Evolutionary conservation across 2,888 invertebrate species (phyloP).

Genomic region (Trimorus sp.): DNA sequence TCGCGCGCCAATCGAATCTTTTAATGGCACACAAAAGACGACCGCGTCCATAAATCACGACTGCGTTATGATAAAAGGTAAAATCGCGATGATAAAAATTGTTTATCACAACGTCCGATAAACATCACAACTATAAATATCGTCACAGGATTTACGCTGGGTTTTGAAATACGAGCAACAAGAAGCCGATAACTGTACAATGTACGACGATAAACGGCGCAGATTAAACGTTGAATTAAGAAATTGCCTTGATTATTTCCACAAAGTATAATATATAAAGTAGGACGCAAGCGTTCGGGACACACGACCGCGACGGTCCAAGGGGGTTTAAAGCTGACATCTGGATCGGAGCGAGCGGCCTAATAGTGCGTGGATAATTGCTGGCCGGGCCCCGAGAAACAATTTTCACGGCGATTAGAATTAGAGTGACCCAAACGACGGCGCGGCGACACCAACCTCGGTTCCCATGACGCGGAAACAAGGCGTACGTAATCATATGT

Average conservation of each 20-base stretch:
- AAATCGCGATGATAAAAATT: background rate
- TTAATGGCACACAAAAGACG: background rate
- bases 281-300: slow-evolving; percentile 40
- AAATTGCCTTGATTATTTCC: slow-evolving; percentile 47
- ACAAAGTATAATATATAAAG: slow-evolving; percentile 57
- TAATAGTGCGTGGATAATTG: slow-evolving; percentile 77
- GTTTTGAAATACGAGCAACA: slow-evolving; percentile 46
- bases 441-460: slow-evolving; percentile 45
- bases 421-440: slow-evolving; percentile 72
- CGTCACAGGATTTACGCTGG: slow-evolving; percentile 21
- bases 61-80: no score
- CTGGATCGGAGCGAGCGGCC: slow-evolving; percentile 58
- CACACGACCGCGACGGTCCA: slow-evolving; percentile 32
- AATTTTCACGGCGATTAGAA: slow-evolving; percentile 81
- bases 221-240: slow-evolving; percentile 52
- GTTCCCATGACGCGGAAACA: slow-evolving; percentile 80
- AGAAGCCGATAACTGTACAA: slow-evolving; percentile 44
- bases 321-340: slow-evolving; percentile 58
- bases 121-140: slow-evolving; percentile 35
- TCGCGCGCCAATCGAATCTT: background rate
- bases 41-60: no score
- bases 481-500: slow-evolving; percentile 78
- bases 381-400: slow-evolving; percentile 68
- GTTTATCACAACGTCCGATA: slow-evolving; percentile 38
- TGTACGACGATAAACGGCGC: slow-evolving; percentile 33